Conservation (phyloP, 1,140 invertebrate species). For the Drosophila repletoides region DNA sequence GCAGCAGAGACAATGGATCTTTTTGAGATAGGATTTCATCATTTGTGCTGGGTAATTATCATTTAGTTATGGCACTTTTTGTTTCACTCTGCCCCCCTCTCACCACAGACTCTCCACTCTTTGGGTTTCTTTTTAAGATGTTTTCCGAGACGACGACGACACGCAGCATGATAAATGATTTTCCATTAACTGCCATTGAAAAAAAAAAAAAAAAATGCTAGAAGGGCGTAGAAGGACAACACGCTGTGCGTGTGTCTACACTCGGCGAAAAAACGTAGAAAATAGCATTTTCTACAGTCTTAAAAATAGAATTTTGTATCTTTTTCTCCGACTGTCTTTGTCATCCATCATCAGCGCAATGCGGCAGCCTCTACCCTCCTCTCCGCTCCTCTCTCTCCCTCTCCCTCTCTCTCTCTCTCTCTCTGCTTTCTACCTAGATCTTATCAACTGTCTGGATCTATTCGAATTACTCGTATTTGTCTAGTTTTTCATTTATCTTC, state of each 20-base stretch:
- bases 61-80: slow-evolving; percentile 78
- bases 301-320: no score
- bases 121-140: slow-evolving; percentile 10
- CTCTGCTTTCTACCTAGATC: neutral
- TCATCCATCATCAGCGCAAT: slow-evolving; percentile 69
- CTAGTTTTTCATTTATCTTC: slow-evolving; percentile 34
- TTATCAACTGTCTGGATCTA: slow-evolving; percentile 24
- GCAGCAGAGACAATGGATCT: slow-evolving; percentile 7
- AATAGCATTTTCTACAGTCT: no score
- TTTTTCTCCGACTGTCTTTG: slow-evolving; percentile 59
- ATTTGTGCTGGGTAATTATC: slow-evolving; percentile 59
- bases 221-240: slow-evolving; percentile 32
- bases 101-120: slow-evolving; percentile 6
- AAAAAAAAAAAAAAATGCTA: slow-evolving; percentile 18
- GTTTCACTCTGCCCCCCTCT: no score
- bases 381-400: neutral
- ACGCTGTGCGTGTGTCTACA: no score
- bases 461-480: slow-evolving; percentile 45
- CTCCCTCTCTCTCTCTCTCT: neutral
- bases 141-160: slow-evolving; percentile 13
- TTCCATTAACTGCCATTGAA: slow-evolving; percentile 76
- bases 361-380: slow-evolving; percentile 6
- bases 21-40: slow-evolving; percentile 21
- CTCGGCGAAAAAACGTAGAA: no score
- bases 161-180: slow-evolving; percentile 80